Base-by-base conservation (phyloP, 2,888 invertebrate genomes). In the Coenonympha glycerion region DNA sequence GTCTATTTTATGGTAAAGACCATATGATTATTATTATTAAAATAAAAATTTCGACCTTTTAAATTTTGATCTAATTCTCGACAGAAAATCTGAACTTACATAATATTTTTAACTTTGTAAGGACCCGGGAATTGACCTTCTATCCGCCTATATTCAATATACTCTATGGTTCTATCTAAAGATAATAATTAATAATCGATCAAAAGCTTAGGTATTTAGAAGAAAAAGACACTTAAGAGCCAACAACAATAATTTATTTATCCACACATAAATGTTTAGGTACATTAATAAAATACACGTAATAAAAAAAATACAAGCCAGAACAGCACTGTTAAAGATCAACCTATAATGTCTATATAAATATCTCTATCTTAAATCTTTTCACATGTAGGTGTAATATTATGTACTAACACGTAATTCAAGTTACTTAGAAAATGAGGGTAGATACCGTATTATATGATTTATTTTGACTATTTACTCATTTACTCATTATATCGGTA, bases 161-260 rank as follows among this genome's bases (percentile, higher is more conserved):
- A n/a, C n/a, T n/a, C n/a, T n/a, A n/a, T n/a, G n/a, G n/a, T n/a
- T n/a, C n/a, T n/a, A n/a, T n/a, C n/a, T n/a, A n/a, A n/a, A n/a
- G n/a, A n/a, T n/a, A n/a, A n/a, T n/a, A n/a, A n/a, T n/a, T n/a
- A n/a, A n/a, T n/a, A n/a, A n/a, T n/a, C n/a, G n/a, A 26, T 26
- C 9, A 26, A 33, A 2, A 6, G 1, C 1, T 8, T 6, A 16
- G 15, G 16, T 9, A 11, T 24, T n/a, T 22, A 21, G 13, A 47
- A 45, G 40, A 18, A 51, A 57, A 54, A 55, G 37, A 53, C 44
- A 50, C 13, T 52, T 49, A 48, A 56, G 58, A 60, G 77, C 76
- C 84, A 86, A 86, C 86, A 85, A 87, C 86, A 85, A 83, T 87
- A 81, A 75, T 84, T 83, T 85, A 84, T 58, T 61, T 70, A 63